Evolutionary conservation across 1,140 invertebrate species (phyloP), one percentile per base, ranked within the genome.

Genomic region (Drosophila yakuba): DNA sequence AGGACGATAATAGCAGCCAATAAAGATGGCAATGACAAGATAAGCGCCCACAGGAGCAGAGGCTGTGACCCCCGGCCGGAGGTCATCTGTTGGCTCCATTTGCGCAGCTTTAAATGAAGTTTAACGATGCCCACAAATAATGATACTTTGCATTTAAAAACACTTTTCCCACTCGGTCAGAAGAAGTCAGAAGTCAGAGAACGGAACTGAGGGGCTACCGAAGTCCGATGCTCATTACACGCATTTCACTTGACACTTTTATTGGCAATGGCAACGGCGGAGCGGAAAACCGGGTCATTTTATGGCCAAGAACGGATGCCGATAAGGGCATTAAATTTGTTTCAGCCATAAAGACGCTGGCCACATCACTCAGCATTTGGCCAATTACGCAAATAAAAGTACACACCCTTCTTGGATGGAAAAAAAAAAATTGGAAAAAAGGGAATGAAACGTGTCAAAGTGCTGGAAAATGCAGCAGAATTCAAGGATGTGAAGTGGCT

Each of bases 101-200:
- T 8, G 38, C 23, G 59, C 35, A 71, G 82, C 76, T 88, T 88
- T 88, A 83, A 88, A 83, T 88, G 79, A 88, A 88, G 83, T 88
- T 88, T 88, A 88, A 89, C 84, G 84, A 89, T 88, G 69, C 73
- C 63, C 84, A 89, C 83, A 88, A 88, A 88, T 88, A 89, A 88
- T 72, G 80, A 76, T 78, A 88, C 77, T 88, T 88, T 88, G 77
- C 84, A 88, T 88, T 88, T 88, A 83, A 88, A 88, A 88, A 83
- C 82, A 86, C 82, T 80, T 86, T 82, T 52, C 62, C 57, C 58
- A 38, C 58, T 28, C 41, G 61, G 74, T 67, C 78, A 81, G 55
- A 71, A 81, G 55, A 71, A 80, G 75, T 67, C 81, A 67, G 32
- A 35, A 17, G 35, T 50, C 50, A 56, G 47, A 4, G 25, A 25